phyloP scores from a whole-genome alignment of 2,888 invertebrate species.

The Anoncus sp. region DNA sequence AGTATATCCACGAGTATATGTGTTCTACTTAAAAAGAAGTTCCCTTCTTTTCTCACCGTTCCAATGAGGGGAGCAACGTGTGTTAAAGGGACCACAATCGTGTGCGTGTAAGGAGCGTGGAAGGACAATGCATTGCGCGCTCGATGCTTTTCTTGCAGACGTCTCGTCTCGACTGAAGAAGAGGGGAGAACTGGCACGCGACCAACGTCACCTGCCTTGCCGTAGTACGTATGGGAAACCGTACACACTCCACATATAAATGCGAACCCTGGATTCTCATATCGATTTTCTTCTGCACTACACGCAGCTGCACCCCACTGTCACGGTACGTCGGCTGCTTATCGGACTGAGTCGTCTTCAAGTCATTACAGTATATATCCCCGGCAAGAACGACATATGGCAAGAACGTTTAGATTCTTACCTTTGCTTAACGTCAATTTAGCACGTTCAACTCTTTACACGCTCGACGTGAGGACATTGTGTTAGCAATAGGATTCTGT shows the following conservation, averaged over 20 bases:
- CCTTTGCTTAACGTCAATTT: constrained; percentile 60
- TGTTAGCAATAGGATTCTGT: constrained; percentile 8
- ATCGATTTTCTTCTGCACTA: constrained; percentile 75
- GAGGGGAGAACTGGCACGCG: constrained; percentile 81
- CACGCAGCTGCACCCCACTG: constrained; percentile 75
- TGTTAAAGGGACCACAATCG: constrained; percentile 77
- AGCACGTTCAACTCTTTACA: constrained; percentile 47
- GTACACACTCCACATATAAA: constrained; percentile 41
- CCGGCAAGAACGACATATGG: constrained; percentile 76
- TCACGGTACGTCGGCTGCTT: constrained; percentile 74
- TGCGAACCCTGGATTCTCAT: constrained; percentile 48
- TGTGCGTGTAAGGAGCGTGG: constrained; percentile 72
- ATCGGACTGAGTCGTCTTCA: constrained; percentile 75
- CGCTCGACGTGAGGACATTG: constrained; percentile 44
- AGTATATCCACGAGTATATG: background rate
- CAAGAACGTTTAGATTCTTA: constrained; percentile 78
- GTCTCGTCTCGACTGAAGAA: constrained; percentile 51
- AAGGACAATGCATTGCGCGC: constrained; percentile 76
- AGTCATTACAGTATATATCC: constrained; percentile 67
- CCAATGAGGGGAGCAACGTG: constrained; percentile 36
- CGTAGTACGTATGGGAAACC: constrained; percentile 70
- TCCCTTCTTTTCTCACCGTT: constrained; percentile 43
- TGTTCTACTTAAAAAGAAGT: constrained; percentile 22
- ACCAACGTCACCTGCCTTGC: constrained; percentile 82
- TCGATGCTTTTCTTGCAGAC: constrained; percentile 80